These are phyloP conservation scores for Myotis planiceps DNA, from an alignment of 2,797 vertebrate species.

Conservation along the genomic window DNA sequence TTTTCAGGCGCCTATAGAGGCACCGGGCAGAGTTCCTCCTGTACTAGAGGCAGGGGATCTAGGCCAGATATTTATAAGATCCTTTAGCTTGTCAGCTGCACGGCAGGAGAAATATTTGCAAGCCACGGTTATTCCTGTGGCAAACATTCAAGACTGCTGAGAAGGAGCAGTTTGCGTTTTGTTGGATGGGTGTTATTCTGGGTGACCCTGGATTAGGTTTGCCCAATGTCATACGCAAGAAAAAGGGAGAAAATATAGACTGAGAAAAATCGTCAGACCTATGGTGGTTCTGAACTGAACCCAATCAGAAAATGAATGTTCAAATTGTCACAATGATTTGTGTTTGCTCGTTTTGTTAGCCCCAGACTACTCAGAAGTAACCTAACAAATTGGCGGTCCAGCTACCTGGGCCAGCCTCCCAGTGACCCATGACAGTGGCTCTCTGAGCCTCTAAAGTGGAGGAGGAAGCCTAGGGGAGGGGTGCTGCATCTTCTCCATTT, in stretches of 20 bases:
- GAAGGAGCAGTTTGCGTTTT: neutral
- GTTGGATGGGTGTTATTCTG: neutral
- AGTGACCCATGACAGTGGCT: neutral
- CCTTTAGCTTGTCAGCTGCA: conserved; percentile 12
- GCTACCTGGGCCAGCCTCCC: neutral
- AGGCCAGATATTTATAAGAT: conserved; percentile 29
- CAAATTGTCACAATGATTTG: neutral
- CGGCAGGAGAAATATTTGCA: conserved; percentile 43
- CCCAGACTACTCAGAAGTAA: neutral
- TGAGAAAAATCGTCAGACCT: neutral
- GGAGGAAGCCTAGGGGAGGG: neutral
- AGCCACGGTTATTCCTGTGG: conserved; percentile 28
- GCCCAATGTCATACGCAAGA: neutral
- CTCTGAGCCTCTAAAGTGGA: neutral
- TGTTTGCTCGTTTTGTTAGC: neutral
- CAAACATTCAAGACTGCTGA: conserved; percentile 7
- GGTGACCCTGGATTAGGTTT: neutral
- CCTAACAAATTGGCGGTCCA: neutral
- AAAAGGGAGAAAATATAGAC: neutral
- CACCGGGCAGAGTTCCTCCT: neutral
- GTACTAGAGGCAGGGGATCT: neutral
- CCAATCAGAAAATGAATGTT: neutral
- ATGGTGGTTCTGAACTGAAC: neutral
- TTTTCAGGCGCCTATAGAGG: neutral
- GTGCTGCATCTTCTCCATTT: conserved; percentile 6